Evolutionary conservation across 2,113 vertebrate genomes (phyloP).

Genomic region (Chaenocephalus aceratus): DNA sequence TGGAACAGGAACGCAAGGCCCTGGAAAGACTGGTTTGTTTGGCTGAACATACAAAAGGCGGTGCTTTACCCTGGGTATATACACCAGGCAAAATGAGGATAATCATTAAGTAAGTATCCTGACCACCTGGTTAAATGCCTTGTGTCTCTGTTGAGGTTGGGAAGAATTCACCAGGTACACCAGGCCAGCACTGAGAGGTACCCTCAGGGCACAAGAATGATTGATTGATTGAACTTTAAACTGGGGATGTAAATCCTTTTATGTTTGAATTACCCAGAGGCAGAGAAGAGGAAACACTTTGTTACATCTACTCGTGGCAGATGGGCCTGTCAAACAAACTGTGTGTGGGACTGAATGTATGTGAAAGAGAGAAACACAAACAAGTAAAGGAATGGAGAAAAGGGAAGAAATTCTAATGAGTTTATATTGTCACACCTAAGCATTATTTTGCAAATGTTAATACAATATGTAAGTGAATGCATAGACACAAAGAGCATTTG

Average conservation of each 20-base stretch:
- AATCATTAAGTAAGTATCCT: too few relatives aligned
- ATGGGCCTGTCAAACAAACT: slow-evolving; percentile 72
- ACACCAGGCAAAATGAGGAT: too few relatives aligned
- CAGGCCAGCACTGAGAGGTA: too few relatives aligned
- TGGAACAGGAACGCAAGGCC: too few relatives aligned
- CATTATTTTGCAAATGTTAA: slow-evolving; percentile 10
- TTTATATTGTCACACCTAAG: slow-evolving; percentile 17
- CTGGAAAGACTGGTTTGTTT: too few relatives aligned
- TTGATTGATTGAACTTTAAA: slow-evolving; percentile 23
- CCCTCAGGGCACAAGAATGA: too few relatives aligned
- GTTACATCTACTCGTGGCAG: slow-evolving; percentile 32
- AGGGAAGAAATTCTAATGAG: slow-evolving; percentile 23
- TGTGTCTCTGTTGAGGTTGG: too few relatives aligned
- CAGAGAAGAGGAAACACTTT: slow-evolving; percentile 38
- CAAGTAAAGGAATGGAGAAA: neutral
- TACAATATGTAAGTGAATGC: neutral
- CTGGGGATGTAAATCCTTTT: slow-evolving; percentile 10
- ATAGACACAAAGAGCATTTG: slow-evolving; percentile 1
- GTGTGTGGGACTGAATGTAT: slow-evolving; percentile 57
- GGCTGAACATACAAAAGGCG: too few relatives aligned
- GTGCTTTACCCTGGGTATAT: too few relatives aligned
- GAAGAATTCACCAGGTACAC: too few relatives aligned
- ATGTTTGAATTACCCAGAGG: slow-evolving; percentile 44
- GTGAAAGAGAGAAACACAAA: slow-evolving; percentile 13
- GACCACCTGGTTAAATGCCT: too few relatives aligned